Base-by-base conservation (phyloP, 2,113 vertebrate genomes). In the Sprattus sprattus region DNA sequence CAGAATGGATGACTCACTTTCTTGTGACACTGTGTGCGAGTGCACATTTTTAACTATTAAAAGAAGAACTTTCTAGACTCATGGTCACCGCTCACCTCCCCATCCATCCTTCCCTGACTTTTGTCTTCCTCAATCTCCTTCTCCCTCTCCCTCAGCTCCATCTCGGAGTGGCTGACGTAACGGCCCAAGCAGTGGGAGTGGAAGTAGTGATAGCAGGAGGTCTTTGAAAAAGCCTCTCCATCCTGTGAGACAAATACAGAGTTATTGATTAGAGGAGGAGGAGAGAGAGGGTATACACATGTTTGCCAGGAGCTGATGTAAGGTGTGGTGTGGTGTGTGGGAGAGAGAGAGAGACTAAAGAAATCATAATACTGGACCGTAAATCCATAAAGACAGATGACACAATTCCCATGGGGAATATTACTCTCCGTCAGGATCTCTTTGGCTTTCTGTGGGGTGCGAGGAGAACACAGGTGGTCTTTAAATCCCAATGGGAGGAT, bases 341-440 rank as follows among this genome's bases (percentile, higher is more conserved):
- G 45, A 8, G 47, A 52, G n/a, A 52, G n/a, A 52, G 54, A 60
- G 13, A 57, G 54, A 60, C 84, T 32, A 28, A 75, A 54, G 78
- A 28, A 10, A 20, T 47, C 75, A 20, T 20, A 82, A 49, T 20
- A 46, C 13, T 28, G 20, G 82, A 97, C 97, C 97, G 98, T 96
- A 88, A 99, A 99, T 45, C 94, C 96, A 5, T 98, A 98, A 1
- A 99, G 96, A 88, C 98, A 99, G 91, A 99, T 99, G 86, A 98
- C 97, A 6, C 98, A 99, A 89, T 96, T 97, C 84, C 97, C 98
- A 1, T 98, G 96, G 88, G 98, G 98, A 91, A 99, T 96, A 85
- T 99, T 99, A 92, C 98, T 99, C 82, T 97, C 96, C 0, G 98
- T 99, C 88, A 99, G 95, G 92, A 99, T 97, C 93, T 99, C 98